Evolutionary conservation across 1,140 invertebrate species (phyloP).

Genomic region (Eueides isabella): DNA sequence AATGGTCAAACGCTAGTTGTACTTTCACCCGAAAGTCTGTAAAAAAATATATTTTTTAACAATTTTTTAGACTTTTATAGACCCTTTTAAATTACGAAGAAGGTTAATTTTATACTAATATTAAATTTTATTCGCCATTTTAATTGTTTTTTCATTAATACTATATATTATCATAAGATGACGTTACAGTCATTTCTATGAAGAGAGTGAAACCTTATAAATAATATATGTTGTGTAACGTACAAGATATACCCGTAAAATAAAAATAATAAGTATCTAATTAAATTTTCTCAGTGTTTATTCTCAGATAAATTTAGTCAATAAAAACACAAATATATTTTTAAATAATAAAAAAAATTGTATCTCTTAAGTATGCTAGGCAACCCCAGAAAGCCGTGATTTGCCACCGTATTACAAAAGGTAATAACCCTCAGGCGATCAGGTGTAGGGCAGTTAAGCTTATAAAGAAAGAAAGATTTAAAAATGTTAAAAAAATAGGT

Average conservation of each 20-base stretch:
- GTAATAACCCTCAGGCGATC: conserved; percentile 70
- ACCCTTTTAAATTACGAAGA: too few relatives aligned
- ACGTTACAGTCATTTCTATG: not conserved
- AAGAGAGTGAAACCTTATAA: not conserved
- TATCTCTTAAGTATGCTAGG: conserved; percentile 45
- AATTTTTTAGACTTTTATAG: too few relatives aligned
- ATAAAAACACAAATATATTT: not conserved
- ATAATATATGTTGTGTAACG: too few relatives aligned
- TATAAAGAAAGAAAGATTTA: conserved; percentile 73
- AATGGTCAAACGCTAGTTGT: too few relatives aligned
- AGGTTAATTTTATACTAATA: not conserved
- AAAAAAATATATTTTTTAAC: too few relatives aligned
- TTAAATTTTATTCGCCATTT: not conserved
- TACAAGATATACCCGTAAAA: too few relatives aligned
- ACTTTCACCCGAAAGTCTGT: too few relatives aligned
- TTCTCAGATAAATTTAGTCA: not conserved
- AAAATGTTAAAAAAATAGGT: conserved; percentile 76
- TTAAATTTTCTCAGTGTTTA: too few relatives aligned
- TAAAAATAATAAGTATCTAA: too few relatives aligned
- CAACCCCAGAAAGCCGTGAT: conserved; percentile 52
- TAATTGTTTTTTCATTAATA: too few relatives aligned
- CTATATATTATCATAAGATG: not conserved
- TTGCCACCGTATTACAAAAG: conserved; percentile 69
- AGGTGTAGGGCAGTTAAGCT: conserved; percentile 75
- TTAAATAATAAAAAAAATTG: conserved; percentile 27